Evolutionary conservation across 2,888 invertebrate genomes (phyloP).

Genomic region (Caenorhabditis japonica): DNA sequence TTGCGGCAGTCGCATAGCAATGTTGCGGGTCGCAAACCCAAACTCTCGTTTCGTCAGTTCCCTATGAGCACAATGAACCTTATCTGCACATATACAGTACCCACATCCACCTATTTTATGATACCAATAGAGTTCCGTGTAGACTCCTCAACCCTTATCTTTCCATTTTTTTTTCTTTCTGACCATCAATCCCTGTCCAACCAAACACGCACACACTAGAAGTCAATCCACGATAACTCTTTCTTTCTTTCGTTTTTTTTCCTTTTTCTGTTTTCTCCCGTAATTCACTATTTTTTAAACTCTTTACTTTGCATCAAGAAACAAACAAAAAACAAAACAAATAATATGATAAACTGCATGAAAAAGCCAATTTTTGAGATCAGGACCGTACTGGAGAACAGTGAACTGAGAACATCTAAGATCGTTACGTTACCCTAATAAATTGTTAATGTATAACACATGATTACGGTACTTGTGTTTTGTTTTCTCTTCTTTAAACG

Average conservation of each 20-base stretch:
- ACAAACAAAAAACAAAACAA: constrained; percentile 1
- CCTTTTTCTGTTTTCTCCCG: background rate
- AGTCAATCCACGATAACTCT: background rate
- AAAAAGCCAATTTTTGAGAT: constrained; percentile 22
- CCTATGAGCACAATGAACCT: constrained; percentile 40
- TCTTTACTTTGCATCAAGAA: constrained; percentile 6
- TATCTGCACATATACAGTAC: constrained; percentile 58
- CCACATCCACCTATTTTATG: constrained; percentile 17
- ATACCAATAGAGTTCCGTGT: constrained; percentile 37
- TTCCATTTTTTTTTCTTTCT: background rate
- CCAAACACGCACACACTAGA: constrained; percentile 19
- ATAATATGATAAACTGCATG: constrained; percentile 32
- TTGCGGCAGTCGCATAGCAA: constrained; percentile 50
- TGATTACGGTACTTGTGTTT: background rate
- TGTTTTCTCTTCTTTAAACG: background rate
- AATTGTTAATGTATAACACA: constrained; percentile 34
- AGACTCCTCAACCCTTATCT: constrained; percentile 17
- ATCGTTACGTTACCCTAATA: constrained; percentile 49
- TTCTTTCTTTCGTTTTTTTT: background rate
- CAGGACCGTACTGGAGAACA: constrained; percentile 25
- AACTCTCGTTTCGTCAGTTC: constrained; percentile 21
- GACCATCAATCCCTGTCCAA: constrained; percentile 9
- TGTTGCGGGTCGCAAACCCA: constrained; percentile 53
- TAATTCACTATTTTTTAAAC: constrained; percentile 6
- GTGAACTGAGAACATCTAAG: constrained; percentile 11